Conservation (phyloP, 2,113 vertebrate species). For the Regulus satrapa region DNA sequence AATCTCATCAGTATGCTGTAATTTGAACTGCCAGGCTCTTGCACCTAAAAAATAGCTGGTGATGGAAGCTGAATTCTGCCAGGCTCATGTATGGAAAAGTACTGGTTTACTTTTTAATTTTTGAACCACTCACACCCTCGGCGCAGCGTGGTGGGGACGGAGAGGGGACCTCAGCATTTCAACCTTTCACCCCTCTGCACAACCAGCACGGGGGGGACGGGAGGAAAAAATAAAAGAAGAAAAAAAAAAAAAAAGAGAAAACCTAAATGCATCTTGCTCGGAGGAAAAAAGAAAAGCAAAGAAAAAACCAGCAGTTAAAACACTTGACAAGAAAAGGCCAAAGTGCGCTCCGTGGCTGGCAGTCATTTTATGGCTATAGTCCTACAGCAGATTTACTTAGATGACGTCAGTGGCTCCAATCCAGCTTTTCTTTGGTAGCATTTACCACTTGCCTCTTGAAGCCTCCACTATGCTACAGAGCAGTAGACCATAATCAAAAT, state of each 20-base stretch:
- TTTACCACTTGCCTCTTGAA: slow-evolving; percentile 84
- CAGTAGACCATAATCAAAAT: slow-evolving; percentile 85
- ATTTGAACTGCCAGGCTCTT: slow-evolving; percentile 47
- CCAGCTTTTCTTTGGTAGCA: slow-evolving; percentile 87
- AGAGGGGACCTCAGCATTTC: neutral
- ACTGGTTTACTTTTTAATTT: slow-evolving; percentile 62
- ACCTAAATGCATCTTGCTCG: slow-evolving; percentile 6
- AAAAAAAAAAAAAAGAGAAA: neutral
- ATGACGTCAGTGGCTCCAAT: slow-evolving; percentile 91
- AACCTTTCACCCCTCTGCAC: neutral
- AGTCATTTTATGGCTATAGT: slow-evolving; percentile 83
- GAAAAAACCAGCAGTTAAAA: slow-evolving; percentile 54
- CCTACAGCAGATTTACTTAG: slow-evolving; percentile 88
- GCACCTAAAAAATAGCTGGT: slow-evolving; percentile 39
- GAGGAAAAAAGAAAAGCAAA: neutral
- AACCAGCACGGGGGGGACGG: neutral
- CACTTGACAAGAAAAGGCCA: slow-evolving; percentile 80
- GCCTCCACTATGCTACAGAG: slow-evolving; percentile 80
- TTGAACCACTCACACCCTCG: neutral
- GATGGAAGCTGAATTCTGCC: slow-evolving; percentile 31
- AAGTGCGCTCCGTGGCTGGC: slow-evolving; percentile 83
- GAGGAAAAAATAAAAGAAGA: too few species aligned
- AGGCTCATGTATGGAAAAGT: slow-evolving; percentile 57
- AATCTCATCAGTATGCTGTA: slow-evolving; percentile 61
- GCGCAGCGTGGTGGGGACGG: neutral